phyloP scores from a whole-genome alignment of 2,888 invertebrate species.

The Oeneis ivallda region DNA sequence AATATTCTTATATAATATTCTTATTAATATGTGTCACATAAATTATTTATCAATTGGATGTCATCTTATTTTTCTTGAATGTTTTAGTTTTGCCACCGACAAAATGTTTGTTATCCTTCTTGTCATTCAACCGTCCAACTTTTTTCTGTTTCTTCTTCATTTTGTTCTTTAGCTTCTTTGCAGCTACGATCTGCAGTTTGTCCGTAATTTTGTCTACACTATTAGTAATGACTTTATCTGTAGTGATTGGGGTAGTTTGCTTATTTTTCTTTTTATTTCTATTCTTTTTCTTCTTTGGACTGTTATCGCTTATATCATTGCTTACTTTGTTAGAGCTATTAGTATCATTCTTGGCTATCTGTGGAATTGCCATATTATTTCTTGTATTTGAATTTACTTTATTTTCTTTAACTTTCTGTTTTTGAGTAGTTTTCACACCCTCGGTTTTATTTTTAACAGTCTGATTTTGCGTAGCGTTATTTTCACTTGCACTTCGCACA shows the following conservation, averaged over 20 bases:
- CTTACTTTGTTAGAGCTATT: background rate
- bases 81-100: conserved; percentile 34
- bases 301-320: conserved; percentile 19
- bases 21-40: background rate
- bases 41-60: conserved; percentile 30
- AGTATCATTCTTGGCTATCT: background rate
- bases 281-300: conserved; percentile 48
- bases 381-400: background rate
- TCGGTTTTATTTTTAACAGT: background rate
- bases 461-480: conserved; percentile 10
- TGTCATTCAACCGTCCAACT: conserved; percentile 60
- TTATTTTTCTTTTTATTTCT: conserved; percentile 43
- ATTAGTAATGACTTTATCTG: conserved; percentile 29
- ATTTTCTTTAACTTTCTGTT: background rate
- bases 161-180: conserved; percentile 65
- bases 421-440: conserved; percentile 8
- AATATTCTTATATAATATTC: background rate
- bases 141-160: conserved; percentile 64
- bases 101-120: conserved; percentile 52
- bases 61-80: conserved; percentile 28
- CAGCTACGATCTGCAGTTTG: conserved; percentile 52
- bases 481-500: conserved; percentile 22
- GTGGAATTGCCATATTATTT: background rate
- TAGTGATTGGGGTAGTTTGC: conserved; percentile 27
- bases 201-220: conserved; percentile 50